Base-by-base conservation (phyloP, 1,140 invertebrate species). In the Dendroctonus valens region DNA sequence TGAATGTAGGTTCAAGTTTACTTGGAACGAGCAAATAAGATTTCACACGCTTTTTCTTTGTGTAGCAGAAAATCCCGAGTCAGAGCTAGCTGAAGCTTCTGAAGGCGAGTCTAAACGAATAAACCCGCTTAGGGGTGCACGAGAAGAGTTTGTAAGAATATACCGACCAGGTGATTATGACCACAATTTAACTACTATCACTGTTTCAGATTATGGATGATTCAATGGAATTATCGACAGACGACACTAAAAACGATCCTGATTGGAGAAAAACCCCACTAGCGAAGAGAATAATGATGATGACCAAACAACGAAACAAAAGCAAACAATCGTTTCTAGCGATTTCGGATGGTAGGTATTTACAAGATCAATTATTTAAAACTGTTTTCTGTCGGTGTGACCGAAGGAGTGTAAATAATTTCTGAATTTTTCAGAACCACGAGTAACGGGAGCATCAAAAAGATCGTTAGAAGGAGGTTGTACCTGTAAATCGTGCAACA, bases 251-350 rank as follows among this genome's bases (percentile, higher is more conserved):
- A 3, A 82, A 84, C 46, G 88, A 91, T 78, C 87, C 88, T 0
- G 88, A 90, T 73, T 90, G 88, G 89, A 78, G 71, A 12, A 82
- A 81, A 59, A 89, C 87, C 6, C 87, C 87, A 5, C 71, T 86
- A 5, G 84, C 74, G 69, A 78, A 73, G n/a, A 74, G 77, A 41
- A 65, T 81, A 46, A 37, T 41, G 14, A 40, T 39, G 53, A 72
- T 49, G 44, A n/a, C 52, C 37, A n/a, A 9, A 12, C 38, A 53
- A 60, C 11, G 37, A 26, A n/a, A 59, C 6, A 44, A 7, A 37
- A 11, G 14, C 7, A 44, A 6, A 6, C 38, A 12, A 14, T 50
- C 65, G 12, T 42, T 55, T 65, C 15, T 59, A 26, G 12, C 41
- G 60, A 5, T 61, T 58, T 58, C 40, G 50, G 64, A 14, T 15